Evolutionary conservation across 2,797 vertebrate species (phyloP), one percentile per base, ranked within the genome.

Genomic region (Chaunax sp.): DNA sequence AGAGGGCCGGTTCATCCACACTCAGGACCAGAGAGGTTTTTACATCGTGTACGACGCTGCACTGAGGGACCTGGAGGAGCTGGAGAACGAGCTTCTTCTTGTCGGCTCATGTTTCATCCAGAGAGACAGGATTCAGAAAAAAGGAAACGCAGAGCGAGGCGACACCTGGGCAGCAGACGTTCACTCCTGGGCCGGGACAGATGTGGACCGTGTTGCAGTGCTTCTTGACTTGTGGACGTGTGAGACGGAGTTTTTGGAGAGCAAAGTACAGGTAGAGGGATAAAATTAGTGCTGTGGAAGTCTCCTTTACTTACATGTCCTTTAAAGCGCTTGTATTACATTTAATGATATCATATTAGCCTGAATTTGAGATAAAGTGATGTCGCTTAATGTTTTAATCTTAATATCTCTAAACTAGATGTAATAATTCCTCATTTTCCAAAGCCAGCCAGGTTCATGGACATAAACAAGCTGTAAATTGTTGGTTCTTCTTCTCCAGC

Each of bases 181-280:
- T 11, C 47, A 46, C 23, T 69, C 40, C 55, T 89, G 81, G 87
- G 77, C 85, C 22, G 73, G 75, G 0, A 7, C 70, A 0, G 76
- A 88, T 16, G 81, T 93, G 12, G 93, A 95, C 81, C 70, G 74
- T 1, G 85, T 89, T 22, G 90, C 90, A 6, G 55, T 94, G 57
- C 83, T 96, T 19, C 90, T 92, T 19, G 92, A 95, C 63, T 40
- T 95, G 55, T 96, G 93, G 94, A 91, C 80, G 0, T 94, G 84
- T 84, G 94, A 96, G 88, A 68, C 75, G 2, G 77, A 87, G 65
- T 82, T 95, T 65, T 77, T 93, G 53, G 87, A 89, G 72, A 85
- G 85, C 78, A 96, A 95, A 86, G 33, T 73, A 19, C 89, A 94
- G 91, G 94, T 95, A n/a, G n/a, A n/a, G n/a, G n/a, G n/a, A 90